phyloP scores from a whole-genome alignment of 1,140 invertebrate genomes.

The Hesperophylax magnus region DNA sequence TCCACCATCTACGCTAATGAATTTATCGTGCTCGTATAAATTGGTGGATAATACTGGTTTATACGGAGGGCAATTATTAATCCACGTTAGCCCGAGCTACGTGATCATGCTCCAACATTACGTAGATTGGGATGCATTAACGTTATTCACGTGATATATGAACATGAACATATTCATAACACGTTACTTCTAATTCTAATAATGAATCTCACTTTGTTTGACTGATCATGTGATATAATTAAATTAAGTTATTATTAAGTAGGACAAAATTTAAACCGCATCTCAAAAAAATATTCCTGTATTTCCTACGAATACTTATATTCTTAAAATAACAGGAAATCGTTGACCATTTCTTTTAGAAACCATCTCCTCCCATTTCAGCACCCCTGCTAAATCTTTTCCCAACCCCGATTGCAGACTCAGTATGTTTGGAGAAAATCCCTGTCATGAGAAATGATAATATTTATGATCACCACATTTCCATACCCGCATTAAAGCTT shows the following conservation, averaged over 20 bases:
- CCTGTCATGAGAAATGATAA: too few species aligned
- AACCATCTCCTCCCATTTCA: conserved; percentile 14
- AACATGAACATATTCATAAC: too few species aligned
- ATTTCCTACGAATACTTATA: too few species aligned
- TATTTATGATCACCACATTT: too few species aligned
- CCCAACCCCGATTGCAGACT: conserved; percentile 61
- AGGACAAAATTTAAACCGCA: too few species aligned
- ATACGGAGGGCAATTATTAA: conserved; percentile 54
- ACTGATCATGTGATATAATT: too few species aligned
- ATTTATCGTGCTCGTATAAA: conserved; percentile 54
- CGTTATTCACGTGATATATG: not conserved
- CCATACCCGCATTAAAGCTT: not conserved
- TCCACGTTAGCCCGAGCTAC: conserved; percentile 36
- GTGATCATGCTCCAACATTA: conserved; percentile 17
- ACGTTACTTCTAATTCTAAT: too few species aligned
- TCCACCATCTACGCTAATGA: conserved; percentile 48
- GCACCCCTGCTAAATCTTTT: not conserved
- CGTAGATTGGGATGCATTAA: conserved; percentile 32
- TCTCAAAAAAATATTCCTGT: too few species aligned
- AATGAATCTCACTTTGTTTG: too few species aligned
- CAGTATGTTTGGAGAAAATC: too few species aligned
- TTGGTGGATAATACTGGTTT: conserved; percentile 55
- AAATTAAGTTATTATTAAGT: too few species aligned
- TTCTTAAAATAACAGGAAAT: conserved; percentile 63
- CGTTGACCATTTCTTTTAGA: conserved; percentile 69